Percentiles rank a stretch among this genome's conserved stretches.
These are phyloP conservation scores for Nothobranchius kuhntae DNA, from an alignment of 2,113 vertebrate genomes.

Conservation along the genomic window DNA sequence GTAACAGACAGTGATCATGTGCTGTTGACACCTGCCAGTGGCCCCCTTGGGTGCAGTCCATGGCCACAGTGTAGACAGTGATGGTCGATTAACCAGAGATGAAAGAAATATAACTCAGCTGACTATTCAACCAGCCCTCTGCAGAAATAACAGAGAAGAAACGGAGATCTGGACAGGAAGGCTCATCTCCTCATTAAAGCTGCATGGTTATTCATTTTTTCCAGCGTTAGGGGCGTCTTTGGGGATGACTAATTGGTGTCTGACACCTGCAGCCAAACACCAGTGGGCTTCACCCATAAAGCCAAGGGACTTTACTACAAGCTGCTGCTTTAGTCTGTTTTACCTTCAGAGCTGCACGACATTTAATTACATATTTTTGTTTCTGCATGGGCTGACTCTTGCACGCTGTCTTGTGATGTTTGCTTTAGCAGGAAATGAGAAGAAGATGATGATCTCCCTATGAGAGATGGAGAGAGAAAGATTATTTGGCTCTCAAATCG, in stretches of 20 bases:
- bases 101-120: slow-evolving; percentile 31
- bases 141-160: slow-evolving; percentile 23
- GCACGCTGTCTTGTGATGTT: slow-evolving; percentile 18
- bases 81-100: slow-evolving; percentile 35
- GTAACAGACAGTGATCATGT: slow-evolving; percentile 36
- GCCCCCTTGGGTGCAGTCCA: slow-evolving; percentile 4
- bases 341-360: slow-evolving; percentile 28
- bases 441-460: slow-evolving; percentile 2
- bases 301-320: slow-evolving; percentile 57
- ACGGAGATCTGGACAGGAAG: slow-evolving; percentile 18
- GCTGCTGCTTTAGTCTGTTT: slow-evolving; percentile 52
- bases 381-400: slow-evolving; percentile 18
- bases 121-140: slow-evolving; percentile 34
- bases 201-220: slow-evolving; percentile 47
- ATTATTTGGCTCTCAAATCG: slow-evolving; percentile 40
- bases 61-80: slow-evolving; percentile 8
- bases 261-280: slow-evolving; percentile 42
- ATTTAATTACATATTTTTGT: slow-evolving; percentile 66
- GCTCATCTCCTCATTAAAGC: slow-evolving; percentile 21
- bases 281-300: slow-evolving; percentile 36
- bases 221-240: slow-evolving; percentile 33
- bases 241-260: slow-evolving; percentile 34
- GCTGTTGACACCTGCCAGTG: slow-evolving; percentile 50
- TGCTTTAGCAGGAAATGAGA: slow-evolving; percentile 4
- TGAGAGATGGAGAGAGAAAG: slow-evolving; percentile 3